Base-by-base conservation (phyloP, 2,113 vertebrate species). In the Paramisgurnus dabryanus region DNA sequence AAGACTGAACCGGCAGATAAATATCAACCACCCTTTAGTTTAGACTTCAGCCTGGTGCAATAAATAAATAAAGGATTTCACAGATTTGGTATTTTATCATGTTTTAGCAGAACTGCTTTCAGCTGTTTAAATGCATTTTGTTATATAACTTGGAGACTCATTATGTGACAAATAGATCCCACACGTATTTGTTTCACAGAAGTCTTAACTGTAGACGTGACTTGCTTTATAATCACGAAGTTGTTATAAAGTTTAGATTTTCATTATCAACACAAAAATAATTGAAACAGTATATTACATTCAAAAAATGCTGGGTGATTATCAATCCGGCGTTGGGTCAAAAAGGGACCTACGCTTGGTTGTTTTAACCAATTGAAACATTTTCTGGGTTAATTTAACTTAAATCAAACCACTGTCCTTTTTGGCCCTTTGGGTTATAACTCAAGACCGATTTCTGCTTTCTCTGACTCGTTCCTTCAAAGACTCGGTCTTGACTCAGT, bases 1-100 rank as follows among this genome's bases (percentile, higher is more conserved):
- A 55, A 55, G n/a, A 13, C n/a, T 49, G 58, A 13, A 64, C 57
- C 40, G 49, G 64, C 43, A 75, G 43, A 75, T 75, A 64, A 60
- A 73, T 45, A 73, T 58, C 70, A 60, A 22, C 40, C 55, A 18
- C 11, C 39, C 43, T 67, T 67, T 34, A 13, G 6, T n/a, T 66
- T 49, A 22, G 13, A 49, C 45, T 49, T 68, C 55, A 2, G 6
- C 13, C 17, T 7, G 18, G 55, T 53, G 7, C 65, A 67, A 43
- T 45, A 11, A 67, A 71, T 71, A 18, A 60, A 73, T 60, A 39
- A 43, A 60, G 39, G 39, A 45, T 43, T 22, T 22, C 70, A 58
- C 10, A 60, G 17, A 7, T 41, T 43, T 12, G 15, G 39, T 58
- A 12, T 43, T 43, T 39, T 7, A 34, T 53, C 47, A 9, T 67